Evolutionary conservation across 2,797 vertebrate species (phyloP), one percentile per base, ranked within the genome.

Genomic region (Tenualosa ilisha): DNA sequence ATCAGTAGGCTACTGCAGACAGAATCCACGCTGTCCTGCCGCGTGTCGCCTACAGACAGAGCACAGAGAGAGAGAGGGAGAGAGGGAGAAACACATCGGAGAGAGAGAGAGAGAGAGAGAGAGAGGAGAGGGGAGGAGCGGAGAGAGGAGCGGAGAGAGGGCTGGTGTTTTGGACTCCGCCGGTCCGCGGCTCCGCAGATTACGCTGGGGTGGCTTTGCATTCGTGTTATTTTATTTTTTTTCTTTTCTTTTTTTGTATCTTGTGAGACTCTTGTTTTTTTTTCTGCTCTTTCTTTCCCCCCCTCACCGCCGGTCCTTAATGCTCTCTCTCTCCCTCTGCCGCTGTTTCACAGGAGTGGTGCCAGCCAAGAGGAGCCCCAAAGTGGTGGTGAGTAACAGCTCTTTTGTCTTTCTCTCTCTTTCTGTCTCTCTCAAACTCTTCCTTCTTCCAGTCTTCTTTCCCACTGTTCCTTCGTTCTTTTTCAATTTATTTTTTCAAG

Each of bases 351-450:
- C 96, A 99, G 98, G 98, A 95, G 96, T 98, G 95, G 97, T 97
- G 84, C 96, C 97, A 92, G 96, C 97, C 94, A 99, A 99, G 96
- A 97, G 98, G 96, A 99, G 98, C 93, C 98, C 98, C 90, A 99
- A 99, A 96, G 97, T 98, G 96, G 97, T 98, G 97, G 98, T 99
- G 96, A 99, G 98, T 95, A 96, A 93, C 92, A 50, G 43, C 63
- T 54, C 86, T 63, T 53, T 20, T 86, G 0, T 49, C 54, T 37
- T 86, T 81, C 82, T 83, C 86, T 54, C 37, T 72, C 3, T 24
- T 6, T n/a, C 4, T 53, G 0, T 31, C 31, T 31, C 31, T 31
- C 31, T 31, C 31, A 31, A 31, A 31, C 31, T 31, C 31, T 31
- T 65, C 6, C 81, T 49, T 81, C 61, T 65, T 43, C 15, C 82